phyloP scores from a whole-genome alignment of 2,797 vertebrate genomes.

The Lepilemur ruficaudatus region DNA sequence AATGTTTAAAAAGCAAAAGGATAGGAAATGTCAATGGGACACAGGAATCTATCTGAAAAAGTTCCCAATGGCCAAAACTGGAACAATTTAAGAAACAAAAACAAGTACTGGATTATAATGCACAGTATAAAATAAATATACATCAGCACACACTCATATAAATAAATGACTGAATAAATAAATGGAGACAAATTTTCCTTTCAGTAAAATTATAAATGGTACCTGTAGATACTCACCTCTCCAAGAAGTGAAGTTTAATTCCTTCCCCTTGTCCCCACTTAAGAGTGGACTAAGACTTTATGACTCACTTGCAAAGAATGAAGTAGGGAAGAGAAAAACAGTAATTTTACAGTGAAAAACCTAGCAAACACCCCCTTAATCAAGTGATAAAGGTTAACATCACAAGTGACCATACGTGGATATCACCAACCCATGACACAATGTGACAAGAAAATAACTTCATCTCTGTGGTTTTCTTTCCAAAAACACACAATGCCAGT shows the following conservation, averaged over 20 bases:
- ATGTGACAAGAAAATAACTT: background rate
- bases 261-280: background rate
- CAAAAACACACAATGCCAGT: background rate
- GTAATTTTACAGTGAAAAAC: background rate
- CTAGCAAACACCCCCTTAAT: background rate
- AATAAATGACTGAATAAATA: background rate
- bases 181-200: background rate
- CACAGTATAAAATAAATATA: background rate
- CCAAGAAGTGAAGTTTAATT: background rate
- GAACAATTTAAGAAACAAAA: background rate
- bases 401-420: background rate
- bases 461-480: background rate
- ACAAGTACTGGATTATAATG: background rate
- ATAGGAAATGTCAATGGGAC: background rate
- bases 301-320: background rate
- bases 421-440: background rate
- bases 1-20: background rate
- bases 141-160: background rate
- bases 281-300: background rate
- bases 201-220: background rate
- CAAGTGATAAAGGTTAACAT: background rate
- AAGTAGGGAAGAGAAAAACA: background rate
- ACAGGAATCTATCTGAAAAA: background rate
- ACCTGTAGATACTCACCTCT: background rate
- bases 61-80: background rate